phyloP scores from a whole-genome alignment of 2,113 vertebrate species.

The Pandion haliaetus region DNA sequence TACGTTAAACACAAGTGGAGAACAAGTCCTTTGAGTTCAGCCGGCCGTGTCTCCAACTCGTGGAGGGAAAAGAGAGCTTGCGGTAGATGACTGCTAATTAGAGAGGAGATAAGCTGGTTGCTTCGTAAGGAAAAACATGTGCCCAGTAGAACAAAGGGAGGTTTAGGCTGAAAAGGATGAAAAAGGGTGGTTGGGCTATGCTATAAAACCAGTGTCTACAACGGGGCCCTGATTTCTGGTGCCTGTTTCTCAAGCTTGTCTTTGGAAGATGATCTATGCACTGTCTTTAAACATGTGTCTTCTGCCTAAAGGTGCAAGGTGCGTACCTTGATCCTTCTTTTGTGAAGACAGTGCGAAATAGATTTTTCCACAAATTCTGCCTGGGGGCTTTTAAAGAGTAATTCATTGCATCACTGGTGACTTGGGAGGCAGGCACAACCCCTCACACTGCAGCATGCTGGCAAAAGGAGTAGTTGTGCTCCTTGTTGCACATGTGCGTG shows the following conservation, averaged over 20 bases:
- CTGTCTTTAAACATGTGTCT: neutral
- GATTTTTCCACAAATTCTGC: neutral
- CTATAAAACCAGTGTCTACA: neutral
- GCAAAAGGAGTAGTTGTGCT: neutral
- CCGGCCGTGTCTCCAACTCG: accelerated
- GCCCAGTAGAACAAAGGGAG: neutral
- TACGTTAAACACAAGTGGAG: accelerated
- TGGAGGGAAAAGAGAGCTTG: neutral
- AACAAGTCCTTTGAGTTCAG: neutral
- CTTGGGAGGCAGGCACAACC: neutral
- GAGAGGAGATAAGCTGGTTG: neutral
- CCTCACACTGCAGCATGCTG: accelerated
- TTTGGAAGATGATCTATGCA: neutral
- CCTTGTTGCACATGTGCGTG: neutral
- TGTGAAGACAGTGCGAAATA: neutral
- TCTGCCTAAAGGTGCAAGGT: neutral
- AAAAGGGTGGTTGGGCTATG: neutral
- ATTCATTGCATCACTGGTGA: neutral
- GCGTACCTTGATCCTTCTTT: neutral
- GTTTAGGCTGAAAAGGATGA: neutral
- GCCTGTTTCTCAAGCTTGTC: neutral
- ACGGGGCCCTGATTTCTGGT: neutral
- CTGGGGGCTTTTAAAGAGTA: neutral
- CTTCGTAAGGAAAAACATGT: neutral
- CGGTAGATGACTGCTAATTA: neutral